These are phyloP conservation scores for Conger conger DNA, from an alignment of 2,113 vertebrate species.

Conservation along the genomic window DNA sequence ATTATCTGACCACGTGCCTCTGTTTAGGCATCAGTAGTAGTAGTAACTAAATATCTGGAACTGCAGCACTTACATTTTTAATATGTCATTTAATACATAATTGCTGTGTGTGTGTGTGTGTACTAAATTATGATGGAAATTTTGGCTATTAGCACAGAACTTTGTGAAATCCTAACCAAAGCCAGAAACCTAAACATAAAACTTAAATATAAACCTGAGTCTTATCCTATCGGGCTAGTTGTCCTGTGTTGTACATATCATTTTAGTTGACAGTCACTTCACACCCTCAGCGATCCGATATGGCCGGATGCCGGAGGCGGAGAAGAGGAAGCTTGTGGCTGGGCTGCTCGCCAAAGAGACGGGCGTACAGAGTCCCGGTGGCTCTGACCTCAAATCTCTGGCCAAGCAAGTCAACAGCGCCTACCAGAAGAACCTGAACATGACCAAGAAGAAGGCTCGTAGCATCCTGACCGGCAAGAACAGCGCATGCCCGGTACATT, in stretches of 20 bases:
- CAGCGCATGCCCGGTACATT: conserved; percentile 81
- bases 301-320: conserved; percentile 94
- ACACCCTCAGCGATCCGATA: conserved; percentile 84
- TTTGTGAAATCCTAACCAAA: neutral
- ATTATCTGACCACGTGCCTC: too few species aligned
- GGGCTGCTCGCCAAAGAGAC: conserved; percentile 79
- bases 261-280: conserved; percentile 30
- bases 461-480: conserved; percentile 92
- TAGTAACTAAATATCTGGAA: too few species aligned
- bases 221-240: neutral
- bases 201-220: neutral
- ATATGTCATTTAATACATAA: too few species aligned
- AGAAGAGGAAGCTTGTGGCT: conserved; percentile 93
- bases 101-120: too few species aligned
- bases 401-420: conserved; percentile 92
- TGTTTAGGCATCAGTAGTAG: too few species aligned
- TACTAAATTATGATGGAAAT: neutral
- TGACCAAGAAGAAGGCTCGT: conserved; percentile 97
- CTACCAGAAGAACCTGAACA: conserved; percentile 94
- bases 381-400: conserved; percentile 88
- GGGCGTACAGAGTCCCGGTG: conserved; percentile 73
- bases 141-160: neutral
- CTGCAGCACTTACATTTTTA: too few species aligned
- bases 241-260: neutral
- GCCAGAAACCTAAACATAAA: too few species aligned